Evolutionary conservation across 2,113 vertebrate genomes (phyloP).

Genomic region (Pristiophorus japonicus): DNA sequence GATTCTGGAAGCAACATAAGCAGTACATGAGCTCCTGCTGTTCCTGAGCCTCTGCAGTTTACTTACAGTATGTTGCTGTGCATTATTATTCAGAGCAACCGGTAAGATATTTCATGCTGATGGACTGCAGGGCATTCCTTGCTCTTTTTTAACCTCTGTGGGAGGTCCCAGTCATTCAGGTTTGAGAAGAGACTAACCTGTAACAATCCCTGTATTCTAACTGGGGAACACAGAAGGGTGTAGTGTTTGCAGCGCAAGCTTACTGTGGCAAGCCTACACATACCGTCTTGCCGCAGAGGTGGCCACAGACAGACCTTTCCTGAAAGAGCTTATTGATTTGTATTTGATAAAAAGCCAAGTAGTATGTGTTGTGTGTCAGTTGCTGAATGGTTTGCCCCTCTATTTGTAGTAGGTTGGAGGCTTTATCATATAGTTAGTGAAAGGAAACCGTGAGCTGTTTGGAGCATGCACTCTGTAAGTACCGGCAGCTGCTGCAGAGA

Average conservation of each 20-base stretch:
- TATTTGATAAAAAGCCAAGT: conserved; percentile 7
- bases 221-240: conserved; percentile 18
- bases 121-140: conserved; percentile 30
- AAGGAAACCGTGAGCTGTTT: conserved; percentile 29
- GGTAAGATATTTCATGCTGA: conserved; percentile 33
- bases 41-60: conserved; percentile 6
- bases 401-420: neutral
- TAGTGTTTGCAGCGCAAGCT: neutral
- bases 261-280: neutral
- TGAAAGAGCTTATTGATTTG: conserved; percentile 28
- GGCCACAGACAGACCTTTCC: neutral
- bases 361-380: conserved; percentile 6
- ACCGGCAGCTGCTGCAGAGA: conserved; percentile 39
- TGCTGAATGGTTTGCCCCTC: conserved; percentile 2
- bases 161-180: conserved; percentile 28
- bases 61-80: conserved; percentile 18
- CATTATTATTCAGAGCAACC: conserved; percentile 14
- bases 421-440: conserved; percentile 15
- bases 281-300: neutral
- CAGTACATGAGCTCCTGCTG: conserved; percentile 24
- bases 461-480: neutral
- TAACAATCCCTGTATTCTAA: conserved; percentile 21
- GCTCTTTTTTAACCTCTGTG: conserved; percentile 30
- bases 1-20: conserved; percentile 11
- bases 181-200: neutral